Evolutionary conservation across 2,797 vertebrate species (phyloP), one percentile per base, ranked within the genome.

Genomic region (Acanthornis magna): DNA sequence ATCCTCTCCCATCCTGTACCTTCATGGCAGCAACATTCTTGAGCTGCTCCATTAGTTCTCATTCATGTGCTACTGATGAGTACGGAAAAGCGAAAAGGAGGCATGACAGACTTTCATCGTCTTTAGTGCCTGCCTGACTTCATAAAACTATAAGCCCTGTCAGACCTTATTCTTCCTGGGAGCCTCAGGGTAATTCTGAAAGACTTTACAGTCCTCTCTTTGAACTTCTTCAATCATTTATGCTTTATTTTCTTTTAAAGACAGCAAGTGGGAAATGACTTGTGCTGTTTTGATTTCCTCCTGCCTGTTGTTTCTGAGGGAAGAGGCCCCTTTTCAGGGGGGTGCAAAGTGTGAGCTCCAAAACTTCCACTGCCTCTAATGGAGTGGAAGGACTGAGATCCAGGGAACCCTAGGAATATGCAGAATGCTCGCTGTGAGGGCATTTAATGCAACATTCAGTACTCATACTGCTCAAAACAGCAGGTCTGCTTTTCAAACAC

Each of bases 211-310:
- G 16, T 74, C 60, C 11, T 84, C 58, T 77, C 81, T 95, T 91
- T 82, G 43, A 96, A 92, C 81, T 84, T 81, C 51, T 48, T 54
- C 22, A 51, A 17, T 89, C 30, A 63, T 63, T 73, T 67, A 13
- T 60, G 36, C 19, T 93, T 83, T 80, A 47, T 91, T 93, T 84
- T 85, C 30, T 53, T 91, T 75, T 30, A 38, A 71, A 93, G 93
- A 48, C n/a, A 43, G 10, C 4, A 26, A 79, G 23, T 73, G 72
- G 58, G 65, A 75, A 95, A 65, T 61, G 2, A 74, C 40, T 48
- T 57, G 60, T 79, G 38, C 40, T 76, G 10, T 36, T 67, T 73
- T 48, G 79, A 62, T 43, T 78, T 88, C 40, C 42, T 79, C 36
- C 42, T 61, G 51, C 48, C 66, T 50, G 34, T 53, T 71, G 40